Evolutionary conservation across 2,113 vertebrate species (phyloP).

Genomic region (Pomatostomus ruficeps): DNA sequence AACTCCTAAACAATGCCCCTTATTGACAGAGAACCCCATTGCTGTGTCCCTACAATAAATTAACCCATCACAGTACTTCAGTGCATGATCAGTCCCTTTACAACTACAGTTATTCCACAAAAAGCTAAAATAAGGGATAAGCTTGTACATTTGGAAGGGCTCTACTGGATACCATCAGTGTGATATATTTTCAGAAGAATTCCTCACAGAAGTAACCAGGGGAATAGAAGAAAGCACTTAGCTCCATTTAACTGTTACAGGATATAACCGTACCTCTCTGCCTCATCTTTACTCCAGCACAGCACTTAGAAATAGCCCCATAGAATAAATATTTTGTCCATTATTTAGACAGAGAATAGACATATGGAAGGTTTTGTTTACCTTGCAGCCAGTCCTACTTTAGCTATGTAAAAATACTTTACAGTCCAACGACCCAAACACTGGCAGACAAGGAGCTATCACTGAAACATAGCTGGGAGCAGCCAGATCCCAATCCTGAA

Average conservation of each 20-base stretch:
- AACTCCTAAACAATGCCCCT: background rate
- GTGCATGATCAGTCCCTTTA: background rate
- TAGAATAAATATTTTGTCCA: background rate
- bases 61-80: background rate
- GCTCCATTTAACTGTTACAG: background rate
- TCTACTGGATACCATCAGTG: background rate
- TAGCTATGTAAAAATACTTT: background rate
- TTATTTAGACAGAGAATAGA: background rate
- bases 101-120: background rate
- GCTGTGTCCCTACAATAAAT: background rate
- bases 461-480: background rate
- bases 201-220: background rate
- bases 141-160: background rate
- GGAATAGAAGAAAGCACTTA: background rate
- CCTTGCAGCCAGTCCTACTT: background rate
- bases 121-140: background rate
- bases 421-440: background rate
- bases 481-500: background rate
- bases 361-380: background rate
- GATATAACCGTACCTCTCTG: background rate
- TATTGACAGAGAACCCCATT: background rate
- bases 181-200: background rate
- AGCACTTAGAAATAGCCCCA: background rate
- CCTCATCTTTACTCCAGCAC: background rate
- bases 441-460: background rate